Conservation (phyloP, 2,797 vertebrate species). For the Notoglanidium macrostoma region DNA sequence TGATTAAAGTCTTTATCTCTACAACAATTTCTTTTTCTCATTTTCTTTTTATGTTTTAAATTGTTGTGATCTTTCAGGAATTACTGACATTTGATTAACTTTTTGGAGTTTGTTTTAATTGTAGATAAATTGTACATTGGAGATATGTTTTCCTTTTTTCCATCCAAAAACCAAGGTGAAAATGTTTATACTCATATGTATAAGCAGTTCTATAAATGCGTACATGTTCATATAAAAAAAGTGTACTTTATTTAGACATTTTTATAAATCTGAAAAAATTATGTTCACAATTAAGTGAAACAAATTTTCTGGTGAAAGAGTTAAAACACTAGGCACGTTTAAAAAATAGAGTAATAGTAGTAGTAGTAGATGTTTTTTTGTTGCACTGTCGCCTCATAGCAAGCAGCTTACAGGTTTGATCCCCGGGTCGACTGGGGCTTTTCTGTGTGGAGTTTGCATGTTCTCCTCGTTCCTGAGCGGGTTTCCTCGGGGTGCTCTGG, state of each 20-base stretch:
- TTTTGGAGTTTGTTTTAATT: neutral
- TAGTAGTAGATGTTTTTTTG: too few relatives aligned
- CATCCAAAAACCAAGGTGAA: neutral
- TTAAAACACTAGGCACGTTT: neutral
- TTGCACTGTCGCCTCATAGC: too few relatives aligned
- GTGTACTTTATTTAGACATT: neutral
- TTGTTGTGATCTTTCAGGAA: neutral
- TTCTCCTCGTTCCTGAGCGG: too few relatives aligned
- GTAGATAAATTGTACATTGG: neutral
- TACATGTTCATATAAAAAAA: neutral
- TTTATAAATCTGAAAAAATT: neutral
- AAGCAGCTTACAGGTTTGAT: too few relatives aligned
- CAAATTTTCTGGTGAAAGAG: neutral
- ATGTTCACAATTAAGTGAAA: too few relatives aligned
- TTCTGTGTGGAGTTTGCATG: too few relatives aligned
- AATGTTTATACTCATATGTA: too few relatives aligned
- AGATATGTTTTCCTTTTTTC: neutral
- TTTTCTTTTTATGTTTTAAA: neutral
- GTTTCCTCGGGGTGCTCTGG: too few relatives aligned
- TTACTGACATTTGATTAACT: neutral
- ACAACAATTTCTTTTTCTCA: neutral
- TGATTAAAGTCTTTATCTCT: neutral
- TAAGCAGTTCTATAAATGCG: neutral
- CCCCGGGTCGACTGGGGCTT: too few relatives aligned
- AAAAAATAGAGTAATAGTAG: too few relatives aligned